Evolutionary conservation across 2,888 invertebrate species (phyloP), one percentile per base, ranked within the genome.

Genomic region (Sicus ferrugineus): DNA sequence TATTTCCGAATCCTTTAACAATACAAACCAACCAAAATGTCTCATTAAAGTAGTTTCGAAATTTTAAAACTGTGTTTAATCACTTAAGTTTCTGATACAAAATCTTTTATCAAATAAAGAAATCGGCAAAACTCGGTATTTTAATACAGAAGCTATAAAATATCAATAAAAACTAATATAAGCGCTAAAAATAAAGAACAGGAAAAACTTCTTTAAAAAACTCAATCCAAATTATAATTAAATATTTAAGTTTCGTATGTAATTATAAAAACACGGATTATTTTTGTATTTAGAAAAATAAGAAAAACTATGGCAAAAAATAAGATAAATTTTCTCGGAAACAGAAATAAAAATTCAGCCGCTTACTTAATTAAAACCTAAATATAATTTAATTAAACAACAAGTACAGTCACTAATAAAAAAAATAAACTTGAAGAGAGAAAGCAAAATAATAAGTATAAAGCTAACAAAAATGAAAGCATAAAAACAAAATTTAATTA

Each of bases 251-350:
- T 54, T 54, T 23, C 7, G 5, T 54, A 16, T 28, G 23, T 23
- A 28, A 23, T 28, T 26, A 19, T 11, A 26, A 28, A 54, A 11
- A 11, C 54, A 16, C 26, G 2, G 14, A 16, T 54, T 54, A 54
- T 54, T 54, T 54, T 54, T 54, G 28, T 54, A 54, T 54, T 54
- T 54, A 26, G 21, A n/a, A 50, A 50, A 21, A 21, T 21, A 21
- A 50, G 21, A 21, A 50, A 50, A 46, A 2, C 21, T 14, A 46
- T n/a, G 19, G 21, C 26, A 54, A 9, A 54, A 23, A 54, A 23
- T 26, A 54, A 54, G 2, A 3, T 4, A 42, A 7, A 4, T 42
- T 16, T 42, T 42, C n/a, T 9, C 42, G n/a, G 3, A 28, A 4
- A 52, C 9, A 23, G 11, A 23, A 5, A 54, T 26, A 28, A 54